Conservation (phyloP, 2,113 vertebrate genomes). For the Perca fluviatilis region DNA sequence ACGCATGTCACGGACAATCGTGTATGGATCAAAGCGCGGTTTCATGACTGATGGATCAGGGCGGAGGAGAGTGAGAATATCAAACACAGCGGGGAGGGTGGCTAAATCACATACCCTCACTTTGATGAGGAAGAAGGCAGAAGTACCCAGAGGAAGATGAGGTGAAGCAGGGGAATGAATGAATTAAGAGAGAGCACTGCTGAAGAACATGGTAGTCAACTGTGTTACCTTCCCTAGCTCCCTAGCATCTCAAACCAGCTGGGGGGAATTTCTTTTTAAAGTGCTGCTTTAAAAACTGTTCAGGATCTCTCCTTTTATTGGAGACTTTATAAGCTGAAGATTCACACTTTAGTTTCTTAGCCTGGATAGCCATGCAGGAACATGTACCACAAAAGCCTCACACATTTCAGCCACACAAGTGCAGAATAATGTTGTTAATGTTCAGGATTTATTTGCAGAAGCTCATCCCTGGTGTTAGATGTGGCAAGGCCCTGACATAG, state of each 20-base stretch:
- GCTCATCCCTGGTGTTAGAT: conserved; percentile 30
- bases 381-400: not conserved
- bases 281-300: not conserved
- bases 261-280: not conserved
- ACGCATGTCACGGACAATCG: conserved; percentile 36
- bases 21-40: conserved; percentile 57
- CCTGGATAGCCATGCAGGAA: not conserved
- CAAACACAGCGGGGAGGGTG: conserved; percentile 36
- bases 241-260: conserved; percentile 17
- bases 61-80: conserved; percentile 41
- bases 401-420: not conserved
- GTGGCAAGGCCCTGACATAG: conserved; percentile 1
- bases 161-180: conserved; percentile 36
- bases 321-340: not conserved
- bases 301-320: not conserved
- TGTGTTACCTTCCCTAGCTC: conserved; percentile 7
- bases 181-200: conserved; percentile 43
- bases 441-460: conserved; percentile 15
- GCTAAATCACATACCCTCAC: conserved; percentile 36
- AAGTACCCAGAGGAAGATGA: conserved; percentile 21
- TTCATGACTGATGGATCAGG: conserved; percentile 53
- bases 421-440: not conserved
- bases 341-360: not conserved
- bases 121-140: conserved; percentile 59
- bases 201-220: conserved; percentile 22